Percentiles rank a stretch among this genome's conserved stretches.
These are phyloP conservation scores for Spea multiplicata DNA, from an alignment of 2,113 vertebrate species.

Conservation along the genomic window DNA sequence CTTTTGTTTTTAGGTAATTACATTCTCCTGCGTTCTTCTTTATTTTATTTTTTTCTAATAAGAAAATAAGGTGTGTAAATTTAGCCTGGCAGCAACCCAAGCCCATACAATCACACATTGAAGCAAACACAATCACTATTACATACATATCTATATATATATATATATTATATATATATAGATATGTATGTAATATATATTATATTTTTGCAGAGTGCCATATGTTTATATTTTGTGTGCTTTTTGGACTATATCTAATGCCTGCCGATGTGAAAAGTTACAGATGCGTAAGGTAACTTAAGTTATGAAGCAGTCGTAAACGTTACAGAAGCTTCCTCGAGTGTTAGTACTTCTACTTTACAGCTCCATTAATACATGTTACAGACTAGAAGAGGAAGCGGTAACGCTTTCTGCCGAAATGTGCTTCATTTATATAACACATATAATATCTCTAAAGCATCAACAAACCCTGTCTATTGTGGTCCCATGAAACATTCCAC, in stretches of 20 bases:
- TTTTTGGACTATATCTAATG: too few species aligned
- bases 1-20: too few species aligned
- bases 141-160: too few species aligned
- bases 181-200: too few species aligned
- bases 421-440: neutral
- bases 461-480: neutral
- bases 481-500: too few species aligned
- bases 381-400: neutral
- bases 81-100: too few species aligned
- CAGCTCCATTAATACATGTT: conserved; percentile 8
- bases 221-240: neutral
- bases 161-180: too few species aligned
- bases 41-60: too few species aligned
- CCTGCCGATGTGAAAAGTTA: neutral
- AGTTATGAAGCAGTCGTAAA: conserved; percentile 10
- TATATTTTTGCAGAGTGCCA: neutral
- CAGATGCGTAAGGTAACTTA: neutral
- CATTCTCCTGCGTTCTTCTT: too few species aligned
- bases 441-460: neutral
- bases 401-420: neutral
- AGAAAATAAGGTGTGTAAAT: too few species aligned
- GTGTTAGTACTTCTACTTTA: conserved; percentile 11
- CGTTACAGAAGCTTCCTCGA: neutral
- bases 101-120: too few species aligned
- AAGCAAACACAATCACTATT: too few species aligned